Evolutionary conservation across 2,888 invertebrate genomes (phyloP), one percentile per base, ranked within the genome.

Genomic region (Drosophila borborema): DNA sequence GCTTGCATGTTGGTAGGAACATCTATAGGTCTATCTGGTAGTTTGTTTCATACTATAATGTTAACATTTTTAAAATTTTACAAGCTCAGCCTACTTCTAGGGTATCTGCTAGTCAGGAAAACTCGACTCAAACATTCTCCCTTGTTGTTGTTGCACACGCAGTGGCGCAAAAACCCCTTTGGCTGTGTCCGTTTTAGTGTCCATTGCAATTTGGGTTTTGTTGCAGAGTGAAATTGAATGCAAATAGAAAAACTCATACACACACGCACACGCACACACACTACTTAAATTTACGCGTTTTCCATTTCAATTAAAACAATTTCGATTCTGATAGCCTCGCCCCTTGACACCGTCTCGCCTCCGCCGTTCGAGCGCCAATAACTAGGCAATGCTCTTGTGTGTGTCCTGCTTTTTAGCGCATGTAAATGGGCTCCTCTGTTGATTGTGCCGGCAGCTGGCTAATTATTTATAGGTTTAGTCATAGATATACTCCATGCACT

Each of bases 301-400:
- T 89, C 81, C 84, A 86, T 85, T 85, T 86, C 84, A 85, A 85
- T 85, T 85, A 85, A 89, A 85, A 85, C 89, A 89, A 84, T 84
- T 83, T 76, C 80, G 74, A 68, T 74, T 79, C 45, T 49, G 41
- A 61, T 45, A 40, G 48, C 53, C 23, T 62, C 62, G 55, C 40
- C 60, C 55, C 55, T 9, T 12, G 54, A 20, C 53, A 16, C 36
- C 34, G 72, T 49, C 64, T 43, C 38, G 62, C 78, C 81, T 75
- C 81, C 31, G 38, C 14, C 8, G 74, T 65, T 55, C 66, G 67
- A 72, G 84, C 79, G 81, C 64, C 81, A 89, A 78, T 89, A 89
- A 86, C 78, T 77, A 89, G 83, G 83, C 83, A 72, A 82, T 53
- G 65, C 80, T 65, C 74, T 58, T 62, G 20, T 46, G 38, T 46